phyloP scores from a whole-genome alignment of 1,140 invertebrate genomes.

The Galendromus occidentalis region DNA sequence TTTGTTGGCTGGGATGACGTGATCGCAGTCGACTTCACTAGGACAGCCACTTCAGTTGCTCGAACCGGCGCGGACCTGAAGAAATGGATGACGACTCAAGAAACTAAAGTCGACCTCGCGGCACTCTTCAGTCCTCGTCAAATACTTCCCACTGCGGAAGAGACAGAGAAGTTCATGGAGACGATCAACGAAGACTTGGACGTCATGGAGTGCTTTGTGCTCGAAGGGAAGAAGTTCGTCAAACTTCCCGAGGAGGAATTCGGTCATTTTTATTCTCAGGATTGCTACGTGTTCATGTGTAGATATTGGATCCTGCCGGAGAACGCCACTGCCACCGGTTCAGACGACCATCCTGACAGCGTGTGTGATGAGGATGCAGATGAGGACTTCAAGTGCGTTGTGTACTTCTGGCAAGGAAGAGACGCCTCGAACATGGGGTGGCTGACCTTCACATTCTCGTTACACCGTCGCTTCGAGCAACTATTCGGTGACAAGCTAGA shows the following conservation, averaged over 20 bases:
- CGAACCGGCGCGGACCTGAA: slow-evolving; percentile 87
- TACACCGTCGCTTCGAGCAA: slow-evolving; percentile 92
- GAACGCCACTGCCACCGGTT: slow-evolving; percentile 24
- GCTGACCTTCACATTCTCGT: slow-evolving; percentile 92
- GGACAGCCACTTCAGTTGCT: slow-evolving; percentile 88
- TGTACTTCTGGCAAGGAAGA: slow-evolving; percentile 98
- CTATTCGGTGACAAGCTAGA: slow-evolving; percentile 86
- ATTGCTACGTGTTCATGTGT: slow-evolving; percentile 96
- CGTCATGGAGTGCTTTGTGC: slow-evolving; percentile 91
- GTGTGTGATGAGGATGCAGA: slow-evolving; percentile 38
- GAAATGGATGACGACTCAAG: slow-evolving; percentile 73
- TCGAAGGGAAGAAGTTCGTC: slow-evolving; percentile 92
- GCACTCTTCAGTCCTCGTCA: slow-evolving; percentile 88
- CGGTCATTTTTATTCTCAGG: slow-evolving; percentile 68
- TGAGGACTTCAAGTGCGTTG: slow-evolving; percentile 83
- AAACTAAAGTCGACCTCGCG: slow-evolving; percentile 72
- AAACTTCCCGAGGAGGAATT: slow-evolving; percentile 81
- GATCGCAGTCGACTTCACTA: slow-evolving; percentile 93
- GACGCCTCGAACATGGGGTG: slow-evolving; percentile 97
- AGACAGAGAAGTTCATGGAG: slow-evolving; percentile 63
- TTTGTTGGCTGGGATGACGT: slow-evolving; percentile 97
- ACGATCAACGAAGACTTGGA: slow-evolving; percentile 93
- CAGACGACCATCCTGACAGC: slow-evolving; percentile 31
- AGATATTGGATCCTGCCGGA: slow-evolving; percentile 67
- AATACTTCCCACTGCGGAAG: slow-evolving; percentile 55